Conservation (phyloP, 2,797 vertebrate genomes). For the Bradypodion pumilum region DNA sequence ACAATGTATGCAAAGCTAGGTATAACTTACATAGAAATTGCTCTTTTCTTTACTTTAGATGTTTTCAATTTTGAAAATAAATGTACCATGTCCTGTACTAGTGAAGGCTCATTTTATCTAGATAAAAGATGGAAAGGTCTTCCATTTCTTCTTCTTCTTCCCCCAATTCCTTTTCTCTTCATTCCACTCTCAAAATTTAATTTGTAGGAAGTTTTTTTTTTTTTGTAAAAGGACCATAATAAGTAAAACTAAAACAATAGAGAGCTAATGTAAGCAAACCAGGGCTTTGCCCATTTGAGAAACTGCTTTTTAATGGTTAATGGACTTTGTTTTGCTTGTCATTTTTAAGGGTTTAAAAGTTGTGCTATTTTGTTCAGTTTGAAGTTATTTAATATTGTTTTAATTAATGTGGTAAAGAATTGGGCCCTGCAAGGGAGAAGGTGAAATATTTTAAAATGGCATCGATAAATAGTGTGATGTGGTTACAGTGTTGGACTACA, state of each 20-base stretch:
- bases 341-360: too few species aligned
- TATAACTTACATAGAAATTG: neutral
- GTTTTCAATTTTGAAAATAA: constrained; percentile 29
- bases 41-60: constrained; percentile 16
- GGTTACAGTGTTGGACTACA: too few species aligned
- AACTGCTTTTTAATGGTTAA: too few species aligned
- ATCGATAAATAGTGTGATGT: too few species aligned
- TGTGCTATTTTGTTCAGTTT: too few species aligned
- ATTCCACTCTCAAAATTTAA: neutral
- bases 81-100: neutral
- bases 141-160: neutral
- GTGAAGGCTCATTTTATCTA: neutral
- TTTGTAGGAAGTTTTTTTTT: neutral
- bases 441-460: too few species aligned
- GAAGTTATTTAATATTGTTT: neutral
- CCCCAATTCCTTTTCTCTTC: neutral
- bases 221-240: neutral
- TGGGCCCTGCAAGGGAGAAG: too few species aligned
- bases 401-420: too few species aligned
- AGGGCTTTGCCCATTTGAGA: too few species aligned
- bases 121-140: neutral
- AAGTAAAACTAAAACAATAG: neutral
- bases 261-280: too few species aligned
- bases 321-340: too few species aligned
- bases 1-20: constrained; percentile 25